Evolutionary conservation across 2,113 vertebrate species (phyloP).

Genomic region (Hypanus sabinus): DNA sequence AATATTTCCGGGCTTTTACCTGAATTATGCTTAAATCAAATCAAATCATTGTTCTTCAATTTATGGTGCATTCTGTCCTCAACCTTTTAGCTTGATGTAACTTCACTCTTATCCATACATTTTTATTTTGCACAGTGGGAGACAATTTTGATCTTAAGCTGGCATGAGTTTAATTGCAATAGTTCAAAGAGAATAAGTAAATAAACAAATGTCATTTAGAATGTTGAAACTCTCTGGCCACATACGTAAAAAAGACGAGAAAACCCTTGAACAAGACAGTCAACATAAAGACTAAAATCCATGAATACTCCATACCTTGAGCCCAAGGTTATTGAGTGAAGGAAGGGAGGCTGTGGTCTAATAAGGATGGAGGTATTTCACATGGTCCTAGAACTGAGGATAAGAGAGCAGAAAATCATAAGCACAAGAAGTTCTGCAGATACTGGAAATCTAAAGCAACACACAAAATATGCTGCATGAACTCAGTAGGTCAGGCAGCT

Average conservation of each 20-base stretch:
- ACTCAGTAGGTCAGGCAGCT: no score
- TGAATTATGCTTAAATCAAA: not conserved
- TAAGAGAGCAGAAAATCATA: not conserved
- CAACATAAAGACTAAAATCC: not conserved
- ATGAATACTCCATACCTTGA: not conserved
- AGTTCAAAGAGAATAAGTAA: not conserved
- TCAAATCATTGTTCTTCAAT: not conserved
- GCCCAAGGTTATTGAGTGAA: not conserved
- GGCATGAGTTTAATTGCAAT: not conserved
- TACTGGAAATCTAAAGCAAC: no score
- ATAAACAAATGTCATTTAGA: no score
- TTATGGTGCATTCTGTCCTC: not conserved
- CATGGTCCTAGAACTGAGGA: not conserved
- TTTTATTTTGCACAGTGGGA: conserved; percentile 8
- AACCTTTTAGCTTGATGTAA: not conserved
- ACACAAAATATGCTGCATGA: no score
- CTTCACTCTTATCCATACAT: not conserved
- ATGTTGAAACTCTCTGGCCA: not conserved
- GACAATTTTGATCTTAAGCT: not conserved
- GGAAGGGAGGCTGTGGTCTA: not conserved
- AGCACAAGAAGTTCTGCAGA: no score
- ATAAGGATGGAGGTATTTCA: not conserved
- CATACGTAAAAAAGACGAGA: not conserved
- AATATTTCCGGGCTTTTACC: not conserved
- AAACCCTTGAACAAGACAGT: not conserved